These are phyloP conservation scores for Lutjanus argentimaculatus DNA, from an alignment of 2,797 vertebrate genomes.

Conservation along the genomic window DNA sequence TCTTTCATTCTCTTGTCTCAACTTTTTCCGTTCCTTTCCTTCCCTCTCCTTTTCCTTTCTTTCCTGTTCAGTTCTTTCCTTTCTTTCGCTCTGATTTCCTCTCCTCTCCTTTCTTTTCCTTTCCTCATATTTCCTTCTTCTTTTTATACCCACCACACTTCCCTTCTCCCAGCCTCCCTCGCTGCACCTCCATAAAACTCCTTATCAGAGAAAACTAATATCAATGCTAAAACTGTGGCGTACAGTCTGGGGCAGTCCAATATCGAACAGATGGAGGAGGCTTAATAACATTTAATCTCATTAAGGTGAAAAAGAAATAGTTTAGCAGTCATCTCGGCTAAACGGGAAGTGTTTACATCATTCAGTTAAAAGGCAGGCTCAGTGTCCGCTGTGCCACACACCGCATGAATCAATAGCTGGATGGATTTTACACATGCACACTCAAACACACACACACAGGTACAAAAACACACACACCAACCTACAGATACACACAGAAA, in stretches of 20 bases:
- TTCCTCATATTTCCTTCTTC: background rate
- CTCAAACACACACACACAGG: background rate
- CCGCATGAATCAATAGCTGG: conserved; percentile 35
- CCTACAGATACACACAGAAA: conserved; percentile 18
- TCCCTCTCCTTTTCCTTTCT: background rate
- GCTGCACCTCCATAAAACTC: conserved; percentile 4
- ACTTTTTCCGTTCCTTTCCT: background rate
- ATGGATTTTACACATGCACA: conserved; percentile 28
- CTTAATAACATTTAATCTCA: conserved; percentile 59
- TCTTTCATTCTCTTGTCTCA: background rate
- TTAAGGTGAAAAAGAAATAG: conserved; percentile 53
- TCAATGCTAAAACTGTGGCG: conserved; percentile 28
- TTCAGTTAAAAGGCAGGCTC: conserved; percentile 46
- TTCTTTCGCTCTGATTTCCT: background rate
- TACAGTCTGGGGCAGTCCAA: conserved; percentile 23
- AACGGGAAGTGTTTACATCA: conserved; percentile 46
- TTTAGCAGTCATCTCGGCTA: conserved; percentile 38
- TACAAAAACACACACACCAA: conserved; percentile 12
- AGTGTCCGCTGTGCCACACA: conserved; percentile 18
- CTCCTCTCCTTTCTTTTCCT: background rate
- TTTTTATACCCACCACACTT: conserved; percentile 21
- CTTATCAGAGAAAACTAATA: conserved; percentile 50
- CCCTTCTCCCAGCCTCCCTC: background rate
- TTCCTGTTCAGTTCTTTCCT: background rate
- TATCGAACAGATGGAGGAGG: conserved; percentile 61